These are phyloP conservation scores for Stenolophus ochropezus DNA, from an alignment of 2,888 invertebrate genomes.

Conservation along the genomic window DNA sequence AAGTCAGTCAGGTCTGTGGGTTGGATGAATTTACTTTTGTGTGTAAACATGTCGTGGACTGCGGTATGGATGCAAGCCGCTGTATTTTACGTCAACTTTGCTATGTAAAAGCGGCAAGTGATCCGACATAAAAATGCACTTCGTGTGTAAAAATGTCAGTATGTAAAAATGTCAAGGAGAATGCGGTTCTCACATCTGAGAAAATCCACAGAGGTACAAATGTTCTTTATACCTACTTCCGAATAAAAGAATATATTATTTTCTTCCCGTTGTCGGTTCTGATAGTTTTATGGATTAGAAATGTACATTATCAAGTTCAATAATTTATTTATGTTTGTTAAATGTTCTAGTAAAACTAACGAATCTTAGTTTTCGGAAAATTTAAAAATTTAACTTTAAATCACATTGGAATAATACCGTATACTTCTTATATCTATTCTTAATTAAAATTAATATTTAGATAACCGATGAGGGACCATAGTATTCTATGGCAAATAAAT, in stretches of 20 bases:
- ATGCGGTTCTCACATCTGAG: slow-evolving; percentile 9
- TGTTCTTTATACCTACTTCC: neutral
- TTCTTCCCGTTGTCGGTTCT: no score
- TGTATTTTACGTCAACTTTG: slow-evolving; percentile 21
- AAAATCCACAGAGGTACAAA: slow-evolving; percentile 17
- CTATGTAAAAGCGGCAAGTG: slow-evolving; percentile 18
- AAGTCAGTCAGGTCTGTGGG: neutral
- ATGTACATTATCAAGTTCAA: no score
- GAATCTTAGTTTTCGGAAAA: no score
- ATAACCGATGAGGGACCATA: no score
- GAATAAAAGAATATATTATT: neutral
- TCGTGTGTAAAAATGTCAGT: slow-evolving; percentile 46
- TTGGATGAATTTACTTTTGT: neutral
- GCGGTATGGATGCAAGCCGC: neutral
- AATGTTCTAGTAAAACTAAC: no score
- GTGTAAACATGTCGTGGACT: neutral
- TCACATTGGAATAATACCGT: no score
- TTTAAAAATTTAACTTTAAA: no score
- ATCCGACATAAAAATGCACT: slow-evolving; percentile 46
- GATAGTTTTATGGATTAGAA: no score
- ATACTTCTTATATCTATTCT: no score
- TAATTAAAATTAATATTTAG: no score
- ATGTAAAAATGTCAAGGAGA: slow-evolving; percentile 31
- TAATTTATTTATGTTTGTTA: no score
- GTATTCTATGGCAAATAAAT: no score